A percentile compares a stretch with the other conserved stretches of the same genome.
Conservation (phyloP, 1,140 invertebrate genomes). For the Leptopilina clavipes region DNA sequence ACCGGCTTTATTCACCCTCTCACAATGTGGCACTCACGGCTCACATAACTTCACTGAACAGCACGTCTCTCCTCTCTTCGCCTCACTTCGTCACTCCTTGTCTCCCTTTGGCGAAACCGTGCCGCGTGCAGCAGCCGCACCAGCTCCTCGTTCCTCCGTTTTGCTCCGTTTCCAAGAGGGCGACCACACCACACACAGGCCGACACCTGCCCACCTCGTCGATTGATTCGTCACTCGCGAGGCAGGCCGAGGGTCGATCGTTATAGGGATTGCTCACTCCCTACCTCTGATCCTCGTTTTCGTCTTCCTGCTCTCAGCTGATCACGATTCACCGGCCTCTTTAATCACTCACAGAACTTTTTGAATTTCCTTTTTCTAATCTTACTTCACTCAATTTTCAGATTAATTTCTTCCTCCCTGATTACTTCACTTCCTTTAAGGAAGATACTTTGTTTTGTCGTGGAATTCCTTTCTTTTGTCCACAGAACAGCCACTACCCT, state of each 20-base stretch:
- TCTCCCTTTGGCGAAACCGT: conserved; percentile 19
- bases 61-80: conserved; percentile 35
- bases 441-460: no score
- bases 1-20: conserved; percentile 18
- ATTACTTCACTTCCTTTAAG: no score
- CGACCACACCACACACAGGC: conserved; percentile 14
- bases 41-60: conserved; percentile 43
- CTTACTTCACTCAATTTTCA: no score
- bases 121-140: conserved; percentile 39
- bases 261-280: conserved; percentile 28
- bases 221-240: conserved; percentile 40
- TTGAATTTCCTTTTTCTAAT: no score
- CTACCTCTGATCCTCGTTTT: conserved; percentile 13
- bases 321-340: neutral
- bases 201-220: conserved; percentile 39
- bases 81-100: conserved; percentile 39
- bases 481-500: neutral
- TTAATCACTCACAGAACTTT: neutral
- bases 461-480: neutral
- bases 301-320: conserved; percentile 18
- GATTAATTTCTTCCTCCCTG: no score
- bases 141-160: conserved; percentile 1
- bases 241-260: conserved; percentile 32
- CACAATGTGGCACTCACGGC: conserved; percentile 48
- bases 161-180: conserved; percentile 6